Percentiles rank a stretch among this genome's conserved stretches.
Evolutionary conservation across 2,888 invertebrate genomes (phyloP).

Genomic region (Heliconius cydno): DNA sequence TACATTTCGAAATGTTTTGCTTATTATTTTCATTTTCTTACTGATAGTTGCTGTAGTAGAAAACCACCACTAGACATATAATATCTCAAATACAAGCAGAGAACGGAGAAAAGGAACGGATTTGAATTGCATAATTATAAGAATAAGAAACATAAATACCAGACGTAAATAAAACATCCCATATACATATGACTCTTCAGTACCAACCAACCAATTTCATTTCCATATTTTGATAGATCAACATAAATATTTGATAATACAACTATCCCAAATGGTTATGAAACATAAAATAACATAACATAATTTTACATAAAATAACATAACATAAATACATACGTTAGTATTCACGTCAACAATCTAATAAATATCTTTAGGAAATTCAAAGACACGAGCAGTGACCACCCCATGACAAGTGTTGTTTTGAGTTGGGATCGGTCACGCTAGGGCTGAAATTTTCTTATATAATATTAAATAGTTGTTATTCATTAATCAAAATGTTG

Average conservation of each 20-base stretch:
- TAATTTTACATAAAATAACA: constrained; percentile 24
- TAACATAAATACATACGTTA: constrained; percentile 36
- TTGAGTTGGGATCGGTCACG: constrained; percentile 80
- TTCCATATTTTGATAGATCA: neutral
- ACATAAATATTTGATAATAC: neutral
- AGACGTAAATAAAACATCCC: no score
- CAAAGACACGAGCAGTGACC: constrained; percentile 70
- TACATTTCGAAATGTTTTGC: no score
- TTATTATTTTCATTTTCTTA: no score
- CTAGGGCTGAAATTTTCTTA: constrained; percentile 60
- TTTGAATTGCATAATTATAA: no score
- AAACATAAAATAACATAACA: constrained; percentile 24
- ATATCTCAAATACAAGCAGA: no score
- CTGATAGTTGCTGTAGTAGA: no score
- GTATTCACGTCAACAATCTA: constrained; percentile 62
- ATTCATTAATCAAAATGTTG: neutral
- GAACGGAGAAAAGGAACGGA: no score
- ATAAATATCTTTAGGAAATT: constrained; percentile 69
- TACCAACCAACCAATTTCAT: neutral
- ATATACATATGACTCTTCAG: no score
- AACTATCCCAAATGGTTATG: constrained; percentile 39
- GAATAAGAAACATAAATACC: no score
- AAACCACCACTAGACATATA: no score
- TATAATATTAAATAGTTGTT: neutral
- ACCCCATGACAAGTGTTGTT: constrained; percentile 70